A percentile compares a stretch with the other conserved stretches of the same genome.
Evolutionary conservation across 2,113 vertebrate genomes (phyloP).

Genomic region (Ciconia boyciana): DNA sequence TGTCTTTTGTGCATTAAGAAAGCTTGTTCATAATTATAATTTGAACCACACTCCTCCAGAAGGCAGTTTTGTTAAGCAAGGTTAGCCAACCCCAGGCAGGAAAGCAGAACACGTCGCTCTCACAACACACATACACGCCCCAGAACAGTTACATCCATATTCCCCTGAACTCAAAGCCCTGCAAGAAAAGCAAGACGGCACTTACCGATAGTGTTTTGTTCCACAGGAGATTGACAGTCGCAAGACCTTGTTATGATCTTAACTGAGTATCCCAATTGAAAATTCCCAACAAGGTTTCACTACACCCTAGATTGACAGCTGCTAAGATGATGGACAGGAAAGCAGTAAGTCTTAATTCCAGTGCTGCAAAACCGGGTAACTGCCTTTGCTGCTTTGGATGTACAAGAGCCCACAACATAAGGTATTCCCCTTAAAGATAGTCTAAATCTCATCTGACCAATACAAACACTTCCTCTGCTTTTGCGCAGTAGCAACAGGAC

Average conservation of each 20-base stretch:
- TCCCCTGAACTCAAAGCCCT: neutral
- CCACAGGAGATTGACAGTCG: neutral
- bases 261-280: neutral
- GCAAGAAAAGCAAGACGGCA: neutral
- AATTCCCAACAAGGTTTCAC: neutral
- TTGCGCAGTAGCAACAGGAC: neutral
- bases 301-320: neutral
- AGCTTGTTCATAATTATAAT: neutral
- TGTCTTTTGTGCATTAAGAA: neutral
- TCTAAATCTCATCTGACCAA: neutral
- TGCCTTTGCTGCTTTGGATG: neutral
- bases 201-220: neutral
- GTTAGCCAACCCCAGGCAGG: neutral
- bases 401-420: neutral
- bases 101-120: neutral
- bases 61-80: neutral
- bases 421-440: neutral
- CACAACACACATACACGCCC: rapidly evolving
- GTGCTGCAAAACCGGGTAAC: neutral
- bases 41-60: neutral
- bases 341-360: neutral
- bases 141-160: neutral
- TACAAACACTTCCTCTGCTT: neutral
- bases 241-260: neutral
- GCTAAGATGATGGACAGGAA: neutral